A percentile compares a stretch with the other conserved stretches of the same genome.
Evolutionary conservation across 1,140 invertebrate species (phyloP).

Genomic region (Papilio machaon): DNA sequence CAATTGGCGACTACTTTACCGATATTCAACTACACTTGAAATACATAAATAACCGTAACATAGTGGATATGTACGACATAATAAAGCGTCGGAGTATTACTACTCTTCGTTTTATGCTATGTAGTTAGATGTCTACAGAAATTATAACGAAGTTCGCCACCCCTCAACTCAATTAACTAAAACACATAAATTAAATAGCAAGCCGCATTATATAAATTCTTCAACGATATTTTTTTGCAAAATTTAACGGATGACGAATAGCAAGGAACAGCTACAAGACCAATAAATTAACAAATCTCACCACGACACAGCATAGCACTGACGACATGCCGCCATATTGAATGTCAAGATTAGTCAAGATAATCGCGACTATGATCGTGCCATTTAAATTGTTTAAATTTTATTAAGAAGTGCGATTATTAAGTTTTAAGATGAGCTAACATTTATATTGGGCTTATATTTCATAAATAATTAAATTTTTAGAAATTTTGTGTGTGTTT

Average conservation of each 20-base stretch:
- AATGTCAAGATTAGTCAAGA: constrained; percentile 81
- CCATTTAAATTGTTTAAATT: constrained; percentile 63
- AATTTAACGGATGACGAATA: constrained; percentile 48
- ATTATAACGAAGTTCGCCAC: constrained; percentile 64
- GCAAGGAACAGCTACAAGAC: constrained; percentile 62
- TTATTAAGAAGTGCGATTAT: constrained; percentile 45
- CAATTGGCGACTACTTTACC: background rate
- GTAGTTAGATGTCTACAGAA: constrained; percentile 71
- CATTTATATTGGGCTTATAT: constrained; percentile 47
- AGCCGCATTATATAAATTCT: constrained; percentile 41
- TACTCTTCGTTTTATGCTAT: constrained; percentile 75
- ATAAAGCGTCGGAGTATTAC: constrained; percentile 54
- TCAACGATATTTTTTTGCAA: constrained; percentile 33
- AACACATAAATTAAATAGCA: constrained; percentile 45
- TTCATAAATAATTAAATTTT: constrained; percentile 52
- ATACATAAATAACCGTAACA: constrained; percentile 33
- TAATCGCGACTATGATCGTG: constrained; percentile 69
- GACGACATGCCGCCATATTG: constrained; percentile 97
- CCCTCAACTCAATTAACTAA: constrained; percentile 42
- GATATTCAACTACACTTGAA: background rate
- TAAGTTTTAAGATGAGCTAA: constrained; percentile 47
- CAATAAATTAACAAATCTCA: constrained; percentile 80
- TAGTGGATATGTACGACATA: constrained; percentile 48
- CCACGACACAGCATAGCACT: constrained; percentile 96
- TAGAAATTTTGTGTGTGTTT: constrained; percentile 70